These are phyloP conservation scores for Lampris incognitus DNA, from an alignment of 2,113 vertebrate genomes.

Conservation along the genomic window DNA sequence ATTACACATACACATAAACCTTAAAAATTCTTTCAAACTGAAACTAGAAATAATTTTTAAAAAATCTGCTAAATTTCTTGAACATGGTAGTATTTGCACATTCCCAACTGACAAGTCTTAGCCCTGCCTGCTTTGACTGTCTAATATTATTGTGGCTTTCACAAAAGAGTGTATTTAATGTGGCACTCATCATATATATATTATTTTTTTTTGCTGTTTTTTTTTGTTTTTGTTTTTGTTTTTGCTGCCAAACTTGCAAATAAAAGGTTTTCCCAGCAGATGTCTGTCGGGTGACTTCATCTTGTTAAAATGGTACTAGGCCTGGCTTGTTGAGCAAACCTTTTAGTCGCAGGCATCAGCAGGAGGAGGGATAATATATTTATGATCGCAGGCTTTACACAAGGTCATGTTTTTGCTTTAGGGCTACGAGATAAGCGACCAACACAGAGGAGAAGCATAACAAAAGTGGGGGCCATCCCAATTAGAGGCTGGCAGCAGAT, in stretches of 20 bases:
- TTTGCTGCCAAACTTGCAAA: conserved; percentile 15
- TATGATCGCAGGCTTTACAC: conserved; percentile 19
- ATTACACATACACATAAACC: conserved; percentile 21
- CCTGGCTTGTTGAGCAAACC: not conserved
- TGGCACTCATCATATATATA: not conserved
- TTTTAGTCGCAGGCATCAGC: not conserved
- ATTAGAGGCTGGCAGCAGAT: conserved; percentile 75
- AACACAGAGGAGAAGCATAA: conserved; percentile 35
- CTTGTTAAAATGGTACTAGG: not conserved
- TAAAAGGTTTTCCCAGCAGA: conserved; percentile 13
- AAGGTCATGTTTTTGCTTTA: conserved; percentile 56
- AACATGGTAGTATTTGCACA: not conserved
- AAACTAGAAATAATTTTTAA: not conserved
- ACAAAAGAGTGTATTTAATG: not conserved
- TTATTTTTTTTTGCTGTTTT: not conserved
- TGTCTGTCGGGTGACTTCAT: not conserved
- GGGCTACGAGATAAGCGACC: conserved; percentile 43
- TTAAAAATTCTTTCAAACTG: not conserved
- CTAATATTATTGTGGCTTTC: not conserved
- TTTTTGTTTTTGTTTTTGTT: too few species aligned
- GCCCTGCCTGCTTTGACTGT: not conserved
- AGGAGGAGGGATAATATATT: conserved; percentile 22
- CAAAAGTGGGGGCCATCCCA: conserved; percentile 68
- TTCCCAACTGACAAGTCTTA: not conserved
- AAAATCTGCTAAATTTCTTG: too few species aligned